A percentile compares a stretch with the other conserved stretches of the same genome.
phyloP scores from a whole-genome alignment of 1,140 invertebrate species.

The Caerostris extrusa region DNA sequence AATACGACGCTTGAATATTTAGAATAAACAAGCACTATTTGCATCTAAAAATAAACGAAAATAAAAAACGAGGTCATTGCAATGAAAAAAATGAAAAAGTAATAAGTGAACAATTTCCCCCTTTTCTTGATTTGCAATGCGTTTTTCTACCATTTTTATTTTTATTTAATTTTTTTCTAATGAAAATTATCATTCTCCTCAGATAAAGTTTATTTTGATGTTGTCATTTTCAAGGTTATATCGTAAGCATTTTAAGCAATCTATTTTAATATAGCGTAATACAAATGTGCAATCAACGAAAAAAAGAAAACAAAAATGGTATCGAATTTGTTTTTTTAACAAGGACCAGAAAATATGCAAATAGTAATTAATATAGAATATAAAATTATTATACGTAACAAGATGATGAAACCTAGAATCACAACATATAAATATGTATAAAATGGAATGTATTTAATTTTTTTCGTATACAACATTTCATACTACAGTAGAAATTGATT shows the following conservation, averaged over 20 bases:
- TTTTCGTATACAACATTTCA: too few relatives aligned
- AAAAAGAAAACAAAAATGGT: too few relatives aligned
- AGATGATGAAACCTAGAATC: too few relatives aligned
- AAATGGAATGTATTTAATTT: too few relatives aligned
- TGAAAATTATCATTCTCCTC: neutral
- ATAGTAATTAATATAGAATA: too few relatives aligned
- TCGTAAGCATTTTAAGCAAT: neutral
- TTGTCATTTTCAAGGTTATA: neutral
- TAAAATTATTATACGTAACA: too few relatives aligned
- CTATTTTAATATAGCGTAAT: too few relatives aligned
- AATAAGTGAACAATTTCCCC: neutral
- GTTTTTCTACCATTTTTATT: neutral
- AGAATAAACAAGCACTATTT: neutral
- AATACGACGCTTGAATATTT: neutral
- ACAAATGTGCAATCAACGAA: too few relatives aligned
- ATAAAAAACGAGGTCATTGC: neutral
- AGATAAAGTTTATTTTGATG: neutral
- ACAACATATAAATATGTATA: too few relatives aligned
- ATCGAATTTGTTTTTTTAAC: neutral
- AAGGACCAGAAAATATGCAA: too few relatives aligned
- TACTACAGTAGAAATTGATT: too few relatives aligned
- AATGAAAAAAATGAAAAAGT: neutral
- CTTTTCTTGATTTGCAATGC: neutral
- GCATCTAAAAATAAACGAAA: neutral
- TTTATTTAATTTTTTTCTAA: neutral